Conservation (phyloP, 2,113 vertebrate species). For the Petrocephalus zakoni region DNA sequence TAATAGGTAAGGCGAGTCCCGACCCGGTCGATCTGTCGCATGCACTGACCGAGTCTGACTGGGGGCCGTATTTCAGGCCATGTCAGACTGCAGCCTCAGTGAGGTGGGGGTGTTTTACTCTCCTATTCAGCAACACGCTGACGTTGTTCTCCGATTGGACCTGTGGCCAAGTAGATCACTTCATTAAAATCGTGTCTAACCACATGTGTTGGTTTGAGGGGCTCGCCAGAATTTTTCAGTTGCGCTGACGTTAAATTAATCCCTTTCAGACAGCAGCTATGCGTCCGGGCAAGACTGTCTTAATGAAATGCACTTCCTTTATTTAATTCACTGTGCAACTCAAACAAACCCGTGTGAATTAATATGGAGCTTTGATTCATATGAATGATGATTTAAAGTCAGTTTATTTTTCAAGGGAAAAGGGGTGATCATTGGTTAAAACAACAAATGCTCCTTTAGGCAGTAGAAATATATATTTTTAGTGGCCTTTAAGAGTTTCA, state of each 20-base stretch:
- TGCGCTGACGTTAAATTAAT: background rate
- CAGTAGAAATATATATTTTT: background rate
- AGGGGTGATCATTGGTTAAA: background rate
- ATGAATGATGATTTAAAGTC: background rate
- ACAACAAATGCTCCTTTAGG: background rate
- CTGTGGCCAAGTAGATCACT: background rate
- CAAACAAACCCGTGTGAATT: background rate
- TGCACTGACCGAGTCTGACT: background rate
- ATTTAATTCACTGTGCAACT: constrained; percentile 8
- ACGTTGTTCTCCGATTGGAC: background rate
- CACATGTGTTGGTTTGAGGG: background rate
- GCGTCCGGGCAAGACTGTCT: background rate
- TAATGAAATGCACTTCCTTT: background rate
- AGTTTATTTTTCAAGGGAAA: background rate
- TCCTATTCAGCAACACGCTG: background rate
- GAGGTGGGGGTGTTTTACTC: background rate
- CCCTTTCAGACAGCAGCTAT: background rate
- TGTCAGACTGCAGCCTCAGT: background rate
- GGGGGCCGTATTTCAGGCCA: background rate
- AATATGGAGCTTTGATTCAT: background rate
- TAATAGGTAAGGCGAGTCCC: background rate
- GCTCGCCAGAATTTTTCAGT: background rate
- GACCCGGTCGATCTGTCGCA: background rate
- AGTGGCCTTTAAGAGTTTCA: background rate
- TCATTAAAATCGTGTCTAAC: background rate